These are phyloP conservation scores for Harpagifer antarcticus DNA, from an alignment of 2,797 vertebrate species.

Conservation along the genomic window DNA sequence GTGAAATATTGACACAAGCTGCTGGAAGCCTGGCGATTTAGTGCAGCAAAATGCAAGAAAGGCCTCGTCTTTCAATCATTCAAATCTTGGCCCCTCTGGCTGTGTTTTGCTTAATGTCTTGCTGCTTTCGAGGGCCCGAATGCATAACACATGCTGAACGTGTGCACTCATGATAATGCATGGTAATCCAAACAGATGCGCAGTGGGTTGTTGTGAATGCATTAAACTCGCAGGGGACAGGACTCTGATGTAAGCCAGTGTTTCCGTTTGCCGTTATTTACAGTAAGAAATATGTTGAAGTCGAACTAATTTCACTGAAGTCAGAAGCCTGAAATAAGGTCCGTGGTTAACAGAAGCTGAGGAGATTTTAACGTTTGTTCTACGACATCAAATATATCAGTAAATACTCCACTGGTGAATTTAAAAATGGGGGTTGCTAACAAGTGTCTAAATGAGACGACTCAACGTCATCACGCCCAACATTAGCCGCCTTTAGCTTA, in stretches of 20 bases:
- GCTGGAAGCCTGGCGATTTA: slow-evolving; percentile 61
- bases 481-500: too few relatives aligned
- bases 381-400: too few relatives aligned
- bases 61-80: slow-evolving; percentile 58
- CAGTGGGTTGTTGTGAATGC: slow-evolving; percentile 32
- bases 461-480: too few relatives aligned
- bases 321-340: too few relatives aligned
- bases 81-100: slow-evolving; percentile 56
- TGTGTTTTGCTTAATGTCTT: slow-evolving; percentile 66
- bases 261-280: too few relatives aligned
- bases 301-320: too few relatives aligned
- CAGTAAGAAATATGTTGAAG: too few relatives aligned
- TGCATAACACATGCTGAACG: slow-evolving; percentile 65
- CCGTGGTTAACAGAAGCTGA: too few relatives aligned
- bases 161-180: slow-evolving; percentile 47
- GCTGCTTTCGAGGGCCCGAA: slow-evolving; percentile 53
- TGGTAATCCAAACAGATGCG: slow-evolving; percentile 27
- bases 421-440: too few relatives aligned
- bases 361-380: too few relatives aligned
- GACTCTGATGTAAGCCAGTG: slow-evolving; percentile 6
- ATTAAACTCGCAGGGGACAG: slow-evolving; percentile 10
- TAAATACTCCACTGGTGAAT: too few relatives aligned
- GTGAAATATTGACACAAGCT: slow-evolving; percentile 76
- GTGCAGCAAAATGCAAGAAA: slow-evolving; percentile 66
- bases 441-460: too few relatives aligned